Evolutionary conservation across 2,888 invertebrate species (phyloP), one percentile per base, ranked within the genome.

Genomic region (Himalopsyche anomala): DNA sequence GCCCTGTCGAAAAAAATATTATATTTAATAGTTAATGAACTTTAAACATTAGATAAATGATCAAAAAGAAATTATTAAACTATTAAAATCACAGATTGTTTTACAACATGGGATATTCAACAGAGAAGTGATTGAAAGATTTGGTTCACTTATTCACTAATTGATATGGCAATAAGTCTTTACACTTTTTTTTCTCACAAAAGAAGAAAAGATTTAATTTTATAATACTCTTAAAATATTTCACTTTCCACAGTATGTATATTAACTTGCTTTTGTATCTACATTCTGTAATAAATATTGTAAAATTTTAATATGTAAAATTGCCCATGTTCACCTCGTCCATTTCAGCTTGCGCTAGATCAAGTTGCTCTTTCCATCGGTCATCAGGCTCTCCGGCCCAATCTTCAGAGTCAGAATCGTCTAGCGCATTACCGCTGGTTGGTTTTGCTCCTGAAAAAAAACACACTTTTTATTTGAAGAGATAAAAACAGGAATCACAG

Each of bases 321-420:
- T 15, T n/a, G 28, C 19, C 12, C 5, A 82, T 51, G n/a, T 55
- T 90, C 91, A 94, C 94, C 92, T 93, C 92, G 90, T 92, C 92
- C 88, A 94, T 90, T 87, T 93, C 92, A 86, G 91, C 90, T 89
- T 94, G 94, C 19, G 94, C 94, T 81, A 91, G 90, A 89, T 94
- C 93, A 55, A 94, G 91, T 88, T 93, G 91, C 82, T 91, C 90
- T 62, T 92, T 91, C 92, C 94, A 94, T 90, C 94, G 94, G 19
- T 94, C 91, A 89, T 92, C 91, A 82, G 88, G 87, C 88, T 89
- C 89, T 3, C 36, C n/a, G 3, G 74, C 38, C 74, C 74, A 74
- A 36, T 74, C 74, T 15, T 74, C 74, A 19, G 74, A 74, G 88
- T 89, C 89, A 84, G 87, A 88, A 84, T 89, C 91, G 89, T 91